phyloP scores from a whole-genome alignment of 2,797 vertebrate species.

The Pipistrellus kuhlii region DNA sequence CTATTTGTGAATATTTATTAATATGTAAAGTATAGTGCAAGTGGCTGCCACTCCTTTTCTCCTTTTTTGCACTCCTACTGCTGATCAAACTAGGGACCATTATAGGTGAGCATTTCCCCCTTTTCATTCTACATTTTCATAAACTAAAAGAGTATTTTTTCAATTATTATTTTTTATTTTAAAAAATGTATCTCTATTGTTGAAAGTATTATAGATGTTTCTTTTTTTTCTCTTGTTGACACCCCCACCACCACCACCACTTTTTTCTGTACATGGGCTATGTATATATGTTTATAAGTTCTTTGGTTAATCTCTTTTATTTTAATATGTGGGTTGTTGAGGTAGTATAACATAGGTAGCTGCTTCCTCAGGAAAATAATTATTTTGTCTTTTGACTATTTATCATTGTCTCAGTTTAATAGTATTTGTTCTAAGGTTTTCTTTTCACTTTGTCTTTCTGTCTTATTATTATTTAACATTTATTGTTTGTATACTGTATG shows the following conservation, averaged over 20 bases:
- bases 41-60: neutral
- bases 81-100: neutral
- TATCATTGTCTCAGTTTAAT: neutral
- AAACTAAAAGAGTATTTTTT: constrained; percentile 14
- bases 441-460: neutral
- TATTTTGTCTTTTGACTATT: neutral
- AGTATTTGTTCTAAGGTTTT: neutral
- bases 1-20: neutral
- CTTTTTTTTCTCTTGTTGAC: neutral
- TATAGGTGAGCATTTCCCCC: neutral
- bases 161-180: neutral
- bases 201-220: neutral
- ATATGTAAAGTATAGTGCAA: neutral
- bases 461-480: constrained; percentile 19
- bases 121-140: neutral
- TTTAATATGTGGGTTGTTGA: neutral
- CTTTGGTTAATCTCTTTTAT: neutral
- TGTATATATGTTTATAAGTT: neutral
- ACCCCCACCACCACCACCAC: too few species aligned
- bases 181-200: neutral
- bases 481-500: neutral
- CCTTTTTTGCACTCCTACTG: neutral
- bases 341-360: neutral
- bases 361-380: constrained; percentile 24
- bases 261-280: neutral